Percentiles rank a stretch among this genome's conserved stretches.
Evolutionary conservation across 2,797 vertebrate genomes (phyloP).

Genomic region (Momotus momota): DNA sequence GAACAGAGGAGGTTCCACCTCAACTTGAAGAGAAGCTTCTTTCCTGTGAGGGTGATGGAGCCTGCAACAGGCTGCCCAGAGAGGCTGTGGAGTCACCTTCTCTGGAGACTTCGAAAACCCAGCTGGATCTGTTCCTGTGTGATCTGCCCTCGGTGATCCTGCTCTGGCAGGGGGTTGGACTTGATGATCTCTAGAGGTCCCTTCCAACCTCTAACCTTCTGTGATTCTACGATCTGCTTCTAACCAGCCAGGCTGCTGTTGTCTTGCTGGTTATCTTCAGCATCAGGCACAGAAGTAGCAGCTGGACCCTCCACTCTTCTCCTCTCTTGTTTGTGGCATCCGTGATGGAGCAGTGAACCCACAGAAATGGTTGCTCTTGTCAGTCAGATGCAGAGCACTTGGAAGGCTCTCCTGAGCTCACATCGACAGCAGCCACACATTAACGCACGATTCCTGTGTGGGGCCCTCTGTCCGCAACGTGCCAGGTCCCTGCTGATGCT

Average conservation of each 20-base stretch:
- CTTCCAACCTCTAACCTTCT: no score
- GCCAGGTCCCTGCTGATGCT: not conserved
- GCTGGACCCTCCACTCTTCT: not conserved
- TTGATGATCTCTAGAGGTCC: no score
- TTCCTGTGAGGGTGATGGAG: no score
- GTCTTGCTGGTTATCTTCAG: not conserved
- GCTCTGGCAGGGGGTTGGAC: no score
- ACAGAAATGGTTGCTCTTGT: not conserved
- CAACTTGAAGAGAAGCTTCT: no score
- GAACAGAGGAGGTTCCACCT: no score
- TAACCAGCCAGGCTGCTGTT: not conserved
- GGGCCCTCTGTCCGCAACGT: not conserved
- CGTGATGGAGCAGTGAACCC: not conserved
- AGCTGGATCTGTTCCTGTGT: no score
- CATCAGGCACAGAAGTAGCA: not conserved
- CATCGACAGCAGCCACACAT: not conserved
- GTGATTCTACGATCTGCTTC: not conserved
- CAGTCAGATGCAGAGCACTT: not conserved
- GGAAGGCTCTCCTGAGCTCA: not conserved
- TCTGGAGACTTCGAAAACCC: no score
- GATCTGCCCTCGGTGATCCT: no score
- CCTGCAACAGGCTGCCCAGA: no score
- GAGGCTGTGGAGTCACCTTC: no score
- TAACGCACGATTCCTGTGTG: not conserved
- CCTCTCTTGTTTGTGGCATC: not conserved